Evolutionary conservation across 1,140 invertebrate genomes (phyloP), one percentile per base, ranked within the genome.

Genomic region (Trissolcus basalis): DNA sequence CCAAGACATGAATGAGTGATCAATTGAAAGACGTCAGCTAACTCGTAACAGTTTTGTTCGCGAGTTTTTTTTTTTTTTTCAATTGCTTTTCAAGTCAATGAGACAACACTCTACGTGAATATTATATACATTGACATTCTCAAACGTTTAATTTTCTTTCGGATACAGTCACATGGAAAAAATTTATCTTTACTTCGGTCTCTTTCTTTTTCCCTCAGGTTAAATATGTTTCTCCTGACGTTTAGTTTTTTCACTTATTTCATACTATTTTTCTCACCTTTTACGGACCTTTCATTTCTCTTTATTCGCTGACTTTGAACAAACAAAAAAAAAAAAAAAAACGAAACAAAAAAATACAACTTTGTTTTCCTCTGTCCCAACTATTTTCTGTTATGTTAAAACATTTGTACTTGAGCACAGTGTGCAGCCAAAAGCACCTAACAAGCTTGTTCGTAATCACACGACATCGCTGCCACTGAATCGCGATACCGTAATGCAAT

Each of bases 341-440:
- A n/a, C n/a, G n/a, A n/a, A n/a, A n/a, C n/a, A n/a, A n/a, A n/a
- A n/a, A n/a, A n/a, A n/a, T n/a, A n/a, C n/a, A n/a, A 39, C 36
- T 39, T 39, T 39, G 36, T 49, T 1, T 48, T 32, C 43, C 39
- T 56, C 15, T 43, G 19, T 19, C 15, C 33, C 14, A 54, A 51
- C 58, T 41, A 35, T 54, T 61, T 58, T 51, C 60, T 39, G 32
- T 53, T 59, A 60, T 55, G 55, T 47, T 70, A 56, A 36, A 65
- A 63, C 54, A 54, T 60, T 71, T 63, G 44, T 77, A 67, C 41
- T 76, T 55, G 60, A 81, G 83, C 81, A 83, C 78, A 80, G 79
- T 80, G 82, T 82, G 82, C 80, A 82, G 76, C 71, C 67, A 79
- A 79, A 76, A 81, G 81, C 78, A 84, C 81, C 65, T 69, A 77